Base-by-base conservation (phyloP, 2,113 vertebrate genomes). In the Crocuta crocuta region DNA sequence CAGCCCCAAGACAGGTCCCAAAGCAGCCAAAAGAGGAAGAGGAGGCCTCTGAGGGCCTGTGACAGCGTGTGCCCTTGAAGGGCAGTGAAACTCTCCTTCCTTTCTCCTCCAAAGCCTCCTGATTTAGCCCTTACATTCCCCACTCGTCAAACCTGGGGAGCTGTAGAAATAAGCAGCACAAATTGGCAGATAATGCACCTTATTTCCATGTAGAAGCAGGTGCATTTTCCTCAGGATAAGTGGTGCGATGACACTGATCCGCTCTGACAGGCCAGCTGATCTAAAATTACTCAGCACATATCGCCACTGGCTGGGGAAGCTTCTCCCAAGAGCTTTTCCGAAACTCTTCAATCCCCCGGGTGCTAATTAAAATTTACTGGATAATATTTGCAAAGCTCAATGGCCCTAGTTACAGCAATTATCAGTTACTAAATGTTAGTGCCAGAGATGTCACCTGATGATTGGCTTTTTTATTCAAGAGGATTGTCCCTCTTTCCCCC, bases 291-390 rank as follows among this genome's bases (percentile, higher is more conserved):
- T 98, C 98, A 98, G 98, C 98, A 98, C 87, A 98, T 97, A 98
- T 98, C 66, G 68, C 97, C 95, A 98, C 93, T 98, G 97, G 97
- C 98, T 98, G 39, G 19, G 97, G 90, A 73, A 98, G 97, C 98
- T 94, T 97, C 94, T 99, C 98, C 98, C 97, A 97, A 95, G 98
- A 98, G 98, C 97, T 98, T 98, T 97, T 98, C 98, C 58, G 89
- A 98, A 98, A 98, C 98, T 98, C 97, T 98, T 98, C 98, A 98
- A 86, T 99, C 98, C 98, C 98, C 89, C 61, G 98, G 98, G 99
- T 99, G 97, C 98, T 99, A 99, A 99, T 99, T 99, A 99, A 99
- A 99, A 99, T 99, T 99, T 99, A 98, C 98, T 98, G 98, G 98
- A 97, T 99, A 98, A 98, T 98, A 98, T 99, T 99, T 99, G 97